phyloP scores from a whole-genome alignment of 2,113 vertebrate species.

The Lutjanus erythropterus region DNA sequence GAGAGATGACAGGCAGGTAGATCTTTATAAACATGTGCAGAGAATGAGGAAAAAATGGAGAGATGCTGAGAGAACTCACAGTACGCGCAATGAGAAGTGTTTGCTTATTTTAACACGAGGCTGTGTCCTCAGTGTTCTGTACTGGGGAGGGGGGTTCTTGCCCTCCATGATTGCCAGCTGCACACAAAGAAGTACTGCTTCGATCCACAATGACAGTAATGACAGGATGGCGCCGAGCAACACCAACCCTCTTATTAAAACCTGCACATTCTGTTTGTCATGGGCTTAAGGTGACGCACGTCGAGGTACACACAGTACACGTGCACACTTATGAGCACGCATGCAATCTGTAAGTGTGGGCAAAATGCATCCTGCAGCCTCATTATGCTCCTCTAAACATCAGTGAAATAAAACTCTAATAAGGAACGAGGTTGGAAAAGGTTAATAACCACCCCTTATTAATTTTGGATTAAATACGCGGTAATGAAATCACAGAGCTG shows the following conservation, averaged over 20 bases:
- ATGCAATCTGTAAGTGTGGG: slow-evolving; percentile 21
- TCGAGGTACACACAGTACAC: slow-evolving; percentile 9
- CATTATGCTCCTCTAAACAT: slow-evolving; percentile 67
- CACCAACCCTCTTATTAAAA: slow-evolving; percentile 71
- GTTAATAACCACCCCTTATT: slow-evolving; percentile 77
- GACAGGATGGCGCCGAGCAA: slow-evolving; percentile 53
- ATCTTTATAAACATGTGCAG: background rate
- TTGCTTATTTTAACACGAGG: slow-evolving; percentile 24
- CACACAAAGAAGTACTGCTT: slow-evolving; percentile 41
- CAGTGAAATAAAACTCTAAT: slow-evolving; percentile 66
- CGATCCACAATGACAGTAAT: slow-evolving; percentile 67
- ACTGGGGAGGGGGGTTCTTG: background rate
- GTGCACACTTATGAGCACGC: background rate
- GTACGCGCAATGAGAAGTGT: background rate
- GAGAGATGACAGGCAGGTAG: background rate
- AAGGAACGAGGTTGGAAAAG: slow-evolving; percentile 71
- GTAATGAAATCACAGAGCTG: slow-evolving; percentile 71
- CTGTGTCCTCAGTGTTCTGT: slow-evolving; percentile 13
- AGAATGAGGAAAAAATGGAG: background rate
- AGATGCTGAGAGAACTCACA: background rate
- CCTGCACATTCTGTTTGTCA: slow-evolving; percentile 46
- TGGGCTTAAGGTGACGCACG: slow-evolving; percentile 31
- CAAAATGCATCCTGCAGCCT: slow-evolving; percentile 50
- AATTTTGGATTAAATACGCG: slow-evolving; percentile 76
- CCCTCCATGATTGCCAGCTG: slow-evolving; percentile 60